These are phyloP conservation scores for Cosmia pyralina DNA, from an alignment of 2,888 invertebrate species.

Conservation along the genomic window DNA sequence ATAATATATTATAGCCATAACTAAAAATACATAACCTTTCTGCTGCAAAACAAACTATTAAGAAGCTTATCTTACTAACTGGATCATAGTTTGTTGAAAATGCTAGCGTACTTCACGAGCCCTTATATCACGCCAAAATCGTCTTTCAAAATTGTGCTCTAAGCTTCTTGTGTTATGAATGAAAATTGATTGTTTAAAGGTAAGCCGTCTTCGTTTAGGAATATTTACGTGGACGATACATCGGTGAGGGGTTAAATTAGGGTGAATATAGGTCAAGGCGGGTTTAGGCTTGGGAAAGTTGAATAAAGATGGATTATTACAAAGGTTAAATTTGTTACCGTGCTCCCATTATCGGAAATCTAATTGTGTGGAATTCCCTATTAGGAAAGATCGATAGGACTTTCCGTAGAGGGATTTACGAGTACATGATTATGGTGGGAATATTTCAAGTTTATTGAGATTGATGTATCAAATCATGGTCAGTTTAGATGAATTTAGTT, in stretches of 20 bases:
- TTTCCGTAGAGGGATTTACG: constrained; percentile 2
- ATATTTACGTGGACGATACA: constrained; percentile 67
- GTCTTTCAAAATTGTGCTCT: constrained; percentile 38
- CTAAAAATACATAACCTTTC: constrained; percentile 21
- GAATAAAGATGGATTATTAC: constrained; percentile 63
- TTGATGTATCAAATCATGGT: constrained; percentile 15
- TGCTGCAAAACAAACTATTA: constrained; percentile 55
- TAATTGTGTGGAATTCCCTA: constrained; percentile 61
- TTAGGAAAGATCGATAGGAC: constrained; percentile 36
- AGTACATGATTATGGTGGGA: background rate
- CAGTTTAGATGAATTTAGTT: background rate
- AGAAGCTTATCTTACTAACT: constrained; percentile 63
- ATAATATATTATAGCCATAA: background rate
- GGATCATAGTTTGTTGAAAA: constrained; percentile 57
- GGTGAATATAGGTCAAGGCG: constrained; percentile 80
- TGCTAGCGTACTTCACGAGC: constrained; percentile 37
- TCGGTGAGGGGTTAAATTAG: constrained; percentile 71
- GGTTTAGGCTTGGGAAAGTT: constrained; percentile 68
- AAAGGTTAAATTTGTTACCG: constrained; percentile 65
- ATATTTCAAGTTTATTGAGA: background rate
- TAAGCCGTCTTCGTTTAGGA: constrained; percentile 48
- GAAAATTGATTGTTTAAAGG: constrained; percentile 42
- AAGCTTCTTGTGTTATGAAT: constrained; percentile 41
- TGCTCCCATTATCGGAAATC: constrained; percentile 54
- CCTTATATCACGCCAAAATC: constrained; percentile 36